Base-by-base conservation (phyloP, 1,140 invertebrate species). In the Hylyphantes graminicola region DNA sequence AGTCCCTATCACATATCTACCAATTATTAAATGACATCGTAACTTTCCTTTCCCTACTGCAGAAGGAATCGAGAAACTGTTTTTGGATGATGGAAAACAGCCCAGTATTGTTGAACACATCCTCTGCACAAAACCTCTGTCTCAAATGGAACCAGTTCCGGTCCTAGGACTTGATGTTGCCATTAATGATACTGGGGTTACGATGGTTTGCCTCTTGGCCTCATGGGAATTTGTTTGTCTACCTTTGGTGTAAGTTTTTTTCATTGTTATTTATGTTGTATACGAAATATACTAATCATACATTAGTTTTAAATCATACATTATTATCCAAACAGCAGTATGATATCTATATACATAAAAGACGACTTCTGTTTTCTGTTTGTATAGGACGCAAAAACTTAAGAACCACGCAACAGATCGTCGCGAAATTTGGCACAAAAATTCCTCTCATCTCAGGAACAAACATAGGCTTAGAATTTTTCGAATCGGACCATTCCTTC, bases 81-180 rank as follows among this genome's bases (percentile, higher is more conserved):
- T 85, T 10, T 19, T 53, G 10, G 72, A 86, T 50, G 75, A 84
- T 15, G 10, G 64, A 6, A 86, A 87, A 5, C 84, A 87, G 13
- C 57, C 86, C 15, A 79, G 86, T 19, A 87, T 90, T 57, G 89
- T 91, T 17, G 90, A 91, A 86, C 89, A 91, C 86, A 83, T 91
- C 7, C 86, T 91, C 55, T 91, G 90, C 83, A 91, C 90, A 10
- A 90, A 90, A 84, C 89, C 90, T 9, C 84, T 90, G 13, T 67
- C 87, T 59, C 89, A 89, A 85, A 89, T 89, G 81, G 86, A 88
- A 21, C 57, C 87, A 19, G 87, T 88, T 19, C 89, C 90, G 61
- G 87, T 90, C 2, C 76, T 89, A 51, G 90, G 90, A 35, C 72
- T 90, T 35, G 87, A 87, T 53, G 76, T 89, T 12, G 86, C 88